Evolutionary conservation across 2,113 vertebrate genomes (phyloP).

Genomic region (Tretioscincus oriximinensis): DNA sequence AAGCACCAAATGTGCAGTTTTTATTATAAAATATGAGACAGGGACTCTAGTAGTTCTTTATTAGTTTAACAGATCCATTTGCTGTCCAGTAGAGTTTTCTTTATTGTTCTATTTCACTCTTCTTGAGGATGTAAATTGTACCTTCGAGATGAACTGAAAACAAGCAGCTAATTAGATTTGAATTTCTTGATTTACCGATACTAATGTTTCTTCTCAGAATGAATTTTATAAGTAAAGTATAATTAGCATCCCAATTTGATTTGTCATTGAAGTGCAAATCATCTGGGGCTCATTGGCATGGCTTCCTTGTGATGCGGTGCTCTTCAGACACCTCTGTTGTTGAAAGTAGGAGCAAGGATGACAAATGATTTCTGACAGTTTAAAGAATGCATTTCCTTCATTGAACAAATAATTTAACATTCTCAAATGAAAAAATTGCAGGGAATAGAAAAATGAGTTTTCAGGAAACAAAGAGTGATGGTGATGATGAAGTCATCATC

Average conservation of each 20-base stretch:
- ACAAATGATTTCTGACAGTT: slow-evolving; percentile 22
- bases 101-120: neutral
- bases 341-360: slow-evolving; percentile 7
- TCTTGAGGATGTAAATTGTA: neutral
- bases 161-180: neutral
- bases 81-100: neutral
- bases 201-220: slow-evolving; percentile 19
- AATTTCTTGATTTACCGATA: neutral
- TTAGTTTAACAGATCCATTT: neutral
- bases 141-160: slow-evolving; percentile 9
- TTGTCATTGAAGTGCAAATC: neutral
- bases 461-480: neutral
- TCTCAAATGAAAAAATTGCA: slow-evolving; percentile 7
- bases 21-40: neutral
- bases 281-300: slow-evolving; percentile 3
- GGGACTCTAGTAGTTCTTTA: neutral
- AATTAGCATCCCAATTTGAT: slow-evolving; percentile 5
- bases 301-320: neutral
- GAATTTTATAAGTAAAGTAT: slow-evolving; percentile 24
- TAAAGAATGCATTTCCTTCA: slow-evolving; percentile 9
- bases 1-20: neutral
- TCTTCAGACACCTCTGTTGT: neutral
- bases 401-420: slow-evolving; percentile 2
- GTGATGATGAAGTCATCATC: neutral
- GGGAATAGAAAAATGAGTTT: slow-evolving; percentile 2